A percentile compares a stretch with the other conserved stretches of the same genome.
Conservation (phyloP, 1,140 invertebrate genomes). For the Neodiprion lecontei region DNA sequence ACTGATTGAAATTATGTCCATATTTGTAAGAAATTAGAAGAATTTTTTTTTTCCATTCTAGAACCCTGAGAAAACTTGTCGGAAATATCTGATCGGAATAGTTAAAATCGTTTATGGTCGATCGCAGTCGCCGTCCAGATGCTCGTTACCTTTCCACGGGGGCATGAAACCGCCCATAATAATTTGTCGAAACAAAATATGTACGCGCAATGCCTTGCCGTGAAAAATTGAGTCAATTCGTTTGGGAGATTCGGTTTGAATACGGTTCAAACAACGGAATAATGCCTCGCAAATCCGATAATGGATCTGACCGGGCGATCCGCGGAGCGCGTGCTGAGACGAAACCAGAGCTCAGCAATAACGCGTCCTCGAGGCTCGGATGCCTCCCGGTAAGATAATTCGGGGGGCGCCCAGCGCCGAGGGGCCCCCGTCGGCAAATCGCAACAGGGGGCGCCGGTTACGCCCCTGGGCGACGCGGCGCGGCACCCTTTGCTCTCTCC, state of each 20-base stretch:
- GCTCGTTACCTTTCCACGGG: no score
- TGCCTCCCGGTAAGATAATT: conserved; percentile 7
- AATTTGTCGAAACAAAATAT: no score
- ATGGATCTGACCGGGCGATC: neutral
- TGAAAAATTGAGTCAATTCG: no score
- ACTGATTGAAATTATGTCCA: no score
- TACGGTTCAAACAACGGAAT: neutral
- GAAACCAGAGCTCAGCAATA: neutral
- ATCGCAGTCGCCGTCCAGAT: no score
- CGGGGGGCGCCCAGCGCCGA: neutral
- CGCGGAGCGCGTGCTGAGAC: neutral
- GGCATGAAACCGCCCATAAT: no score
- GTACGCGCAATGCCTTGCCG: no score
- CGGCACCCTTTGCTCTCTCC: neutral
- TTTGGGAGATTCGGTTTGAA: neutral
- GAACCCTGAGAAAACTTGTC: no score
- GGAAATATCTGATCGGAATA: no score
- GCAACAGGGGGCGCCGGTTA: neutral
- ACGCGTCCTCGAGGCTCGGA: neutral
- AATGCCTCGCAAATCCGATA: neutral
- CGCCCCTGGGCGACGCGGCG: neutral
- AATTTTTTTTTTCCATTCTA: no score
- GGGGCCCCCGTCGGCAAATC: neutral
- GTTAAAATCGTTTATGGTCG: no score
- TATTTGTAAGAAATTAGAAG: no score